These are phyloP conservation scores for Parapristionchus giblindavisi DNA, from an alignment of 2,888 invertebrate species.

Conservation along the genomic window DNA sequence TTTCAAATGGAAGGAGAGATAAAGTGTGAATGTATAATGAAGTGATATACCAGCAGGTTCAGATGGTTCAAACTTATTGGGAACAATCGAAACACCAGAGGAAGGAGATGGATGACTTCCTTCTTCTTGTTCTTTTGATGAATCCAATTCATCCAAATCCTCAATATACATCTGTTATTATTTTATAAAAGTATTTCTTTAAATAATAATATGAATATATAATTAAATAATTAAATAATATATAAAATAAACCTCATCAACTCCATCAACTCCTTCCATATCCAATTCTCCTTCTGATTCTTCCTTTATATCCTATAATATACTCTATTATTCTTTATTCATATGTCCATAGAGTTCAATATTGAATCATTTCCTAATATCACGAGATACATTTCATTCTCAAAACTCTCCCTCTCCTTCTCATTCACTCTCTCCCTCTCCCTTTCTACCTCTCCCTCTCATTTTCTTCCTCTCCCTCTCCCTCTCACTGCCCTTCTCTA, in stretches of 20 bases:
- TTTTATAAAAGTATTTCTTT: no score
- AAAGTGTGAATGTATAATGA: no score
- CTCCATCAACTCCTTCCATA: slow-evolving; percentile 20
- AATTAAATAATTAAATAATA: no score
- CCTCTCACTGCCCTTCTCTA: slow-evolving; percentile 18
- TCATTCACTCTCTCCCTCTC: slow-evolving; percentile 50
- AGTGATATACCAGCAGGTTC: slow-evolving; percentile 23
- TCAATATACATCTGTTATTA: no score
- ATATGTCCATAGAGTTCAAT: no score
- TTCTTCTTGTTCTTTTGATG: slow-evolving; percentile 28
- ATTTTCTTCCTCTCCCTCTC: slow-evolving; percentile 38
- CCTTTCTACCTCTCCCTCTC: slow-evolving; percentile 47
- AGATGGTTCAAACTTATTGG: slow-evolving; percentile 1
- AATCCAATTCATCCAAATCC: slow-evolving; percentile 21
- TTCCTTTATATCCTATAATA: slow-evolving; percentile 50
- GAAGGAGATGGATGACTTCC: slow-evolving; percentile 25
- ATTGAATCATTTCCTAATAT: no score
- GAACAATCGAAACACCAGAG: slow-evolving; percentile 8
- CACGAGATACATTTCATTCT: no score
- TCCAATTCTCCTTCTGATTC: slow-evolving; percentile 56
- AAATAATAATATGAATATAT: no score
- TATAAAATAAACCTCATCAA: no score
- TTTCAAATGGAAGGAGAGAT: no score
- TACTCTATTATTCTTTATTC: no score
- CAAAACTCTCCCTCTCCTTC: no score